phyloP scores from a whole-genome alignment of 1,140 invertebrate species.

The Aphis craccivora region DNA sequence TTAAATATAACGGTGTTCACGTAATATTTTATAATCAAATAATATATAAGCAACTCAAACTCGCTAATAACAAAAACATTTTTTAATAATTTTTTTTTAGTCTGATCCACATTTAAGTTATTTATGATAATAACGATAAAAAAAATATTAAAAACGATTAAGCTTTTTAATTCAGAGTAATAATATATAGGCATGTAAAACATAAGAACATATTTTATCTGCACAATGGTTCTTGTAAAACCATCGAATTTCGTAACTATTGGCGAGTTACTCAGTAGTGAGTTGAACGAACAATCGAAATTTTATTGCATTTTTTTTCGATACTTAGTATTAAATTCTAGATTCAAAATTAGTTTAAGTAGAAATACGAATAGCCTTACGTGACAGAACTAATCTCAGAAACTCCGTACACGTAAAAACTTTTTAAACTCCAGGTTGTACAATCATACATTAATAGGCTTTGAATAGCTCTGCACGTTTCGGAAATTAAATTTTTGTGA shows the following conservation, averaged over 20 bases:
- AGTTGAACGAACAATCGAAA: not conserved
- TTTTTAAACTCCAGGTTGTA: not conserved
- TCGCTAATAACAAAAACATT: not conserved
- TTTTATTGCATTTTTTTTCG: not conserved
- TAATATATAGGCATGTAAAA: not conserved
- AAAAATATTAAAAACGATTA: no score
- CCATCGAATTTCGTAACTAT: not conserved
- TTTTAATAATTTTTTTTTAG: not conserved
- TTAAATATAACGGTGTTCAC: not conserved
- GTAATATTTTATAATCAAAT: not conserved
- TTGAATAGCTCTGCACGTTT: not conserved
- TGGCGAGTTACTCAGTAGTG: not conserved
- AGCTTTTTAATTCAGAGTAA: not conserved
- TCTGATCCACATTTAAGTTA: not conserved
- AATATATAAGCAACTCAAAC: not conserved
- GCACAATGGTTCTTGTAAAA: not conserved
- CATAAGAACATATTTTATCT: not conserved
- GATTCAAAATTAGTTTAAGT: not conserved
- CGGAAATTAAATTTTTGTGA: not conserved
- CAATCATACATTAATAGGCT: not conserved
- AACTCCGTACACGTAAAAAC: not conserved
- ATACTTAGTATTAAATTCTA: not conserved
- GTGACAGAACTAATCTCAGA: not conserved
- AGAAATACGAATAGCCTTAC: not conserved
- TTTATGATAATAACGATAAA: not conserved